These are phyloP conservation scores for Epiperipatus broadwayi DNA, from an alignment of 2,888 invertebrate genomes.

Conservation along the genomic window DNA sequence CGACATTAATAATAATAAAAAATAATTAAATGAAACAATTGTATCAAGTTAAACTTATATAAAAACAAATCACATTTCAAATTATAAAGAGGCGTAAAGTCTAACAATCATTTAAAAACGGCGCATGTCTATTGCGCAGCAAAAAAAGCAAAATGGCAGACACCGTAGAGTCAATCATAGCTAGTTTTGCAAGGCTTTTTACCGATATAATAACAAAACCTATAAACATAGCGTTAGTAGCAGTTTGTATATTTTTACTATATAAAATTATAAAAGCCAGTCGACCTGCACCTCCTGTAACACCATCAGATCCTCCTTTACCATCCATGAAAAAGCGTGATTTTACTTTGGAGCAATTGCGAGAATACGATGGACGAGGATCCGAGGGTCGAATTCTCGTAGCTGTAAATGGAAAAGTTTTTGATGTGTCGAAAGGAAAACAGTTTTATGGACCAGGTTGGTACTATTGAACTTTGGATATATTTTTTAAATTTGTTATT, in stretches of 20 bases:
- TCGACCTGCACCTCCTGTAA: background rate
- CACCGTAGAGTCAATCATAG: no score
- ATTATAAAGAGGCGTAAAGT: no score
- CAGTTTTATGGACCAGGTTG: constrained; percentile 84
- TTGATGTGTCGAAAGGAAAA: constrained; percentile 76
- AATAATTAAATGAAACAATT: no score
- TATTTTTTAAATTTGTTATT: constrained; percentile 1
- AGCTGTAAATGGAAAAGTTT: constrained; percentile 83
- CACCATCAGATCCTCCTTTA: constrained; percentile 39
- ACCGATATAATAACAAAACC: constrained; percentile 47
- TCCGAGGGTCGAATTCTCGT: constrained; percentile 58
- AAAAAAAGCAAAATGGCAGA: no score
- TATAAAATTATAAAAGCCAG: constrained; percentile 46
- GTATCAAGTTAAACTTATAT: no score
- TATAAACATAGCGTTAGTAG: constrained; percentile 46
- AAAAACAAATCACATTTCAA: no score
- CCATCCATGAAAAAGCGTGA: constrained; percentile 65
- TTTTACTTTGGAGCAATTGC: constrained; percentile 68
- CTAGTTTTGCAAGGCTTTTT: constrained; percentile 16
- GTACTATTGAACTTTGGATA: constrained; percentile 16
- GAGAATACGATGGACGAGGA: constrained; percentile 63
- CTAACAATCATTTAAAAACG: no score
- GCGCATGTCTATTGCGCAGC: no score
- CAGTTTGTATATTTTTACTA: constrained; percentile 45
- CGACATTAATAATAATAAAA: no score